Evolutionary conservation across 2,888 invertebrate species (phyloP).

Genomic region (Germaria angustata): DNA sequence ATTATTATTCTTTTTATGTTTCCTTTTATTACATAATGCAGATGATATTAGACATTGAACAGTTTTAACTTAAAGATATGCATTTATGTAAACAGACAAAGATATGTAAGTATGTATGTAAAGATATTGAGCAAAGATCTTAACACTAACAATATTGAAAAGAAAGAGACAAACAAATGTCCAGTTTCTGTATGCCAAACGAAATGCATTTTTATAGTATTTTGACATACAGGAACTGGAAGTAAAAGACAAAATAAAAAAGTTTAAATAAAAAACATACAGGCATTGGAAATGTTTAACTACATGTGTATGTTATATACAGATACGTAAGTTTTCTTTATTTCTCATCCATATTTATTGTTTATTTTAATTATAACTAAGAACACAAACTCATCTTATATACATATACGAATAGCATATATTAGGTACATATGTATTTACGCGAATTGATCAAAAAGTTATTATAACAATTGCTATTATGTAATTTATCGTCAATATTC

Average conservation of each 20-base stretch:
- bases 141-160: constrained; percentile 13
- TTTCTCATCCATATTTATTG: background rate
- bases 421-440: constrained; percentile 62
- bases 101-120: background rate
- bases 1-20: background rate
- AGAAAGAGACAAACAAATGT: background rate
- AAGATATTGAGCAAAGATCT: constrained; percentile 3
- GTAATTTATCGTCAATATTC: background rate
- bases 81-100: background rate
- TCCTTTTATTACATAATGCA: constrained; percentile 3
- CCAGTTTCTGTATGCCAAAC: background rate
- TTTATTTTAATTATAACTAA: constrained; percentile 35
- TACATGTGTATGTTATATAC: constrained; percentile 1
- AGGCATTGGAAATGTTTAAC: background rate
- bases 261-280: background rate
- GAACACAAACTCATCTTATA: constrained; percentile 47
- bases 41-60: constrained; percentile 11
- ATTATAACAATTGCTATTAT: background rate
- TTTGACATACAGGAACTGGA: background rate
- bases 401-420: constrained; percentile 27
- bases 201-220: background rate
- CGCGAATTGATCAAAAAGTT: constrained; percentile 34
- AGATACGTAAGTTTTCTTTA: background rate
- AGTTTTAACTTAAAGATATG: constrained; percentile 29
- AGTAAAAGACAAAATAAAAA: background rate